phyloP scores from a whole-genome alignment of 2,888 invertebrate genomes.

The Rotaria macrura region DNA sequence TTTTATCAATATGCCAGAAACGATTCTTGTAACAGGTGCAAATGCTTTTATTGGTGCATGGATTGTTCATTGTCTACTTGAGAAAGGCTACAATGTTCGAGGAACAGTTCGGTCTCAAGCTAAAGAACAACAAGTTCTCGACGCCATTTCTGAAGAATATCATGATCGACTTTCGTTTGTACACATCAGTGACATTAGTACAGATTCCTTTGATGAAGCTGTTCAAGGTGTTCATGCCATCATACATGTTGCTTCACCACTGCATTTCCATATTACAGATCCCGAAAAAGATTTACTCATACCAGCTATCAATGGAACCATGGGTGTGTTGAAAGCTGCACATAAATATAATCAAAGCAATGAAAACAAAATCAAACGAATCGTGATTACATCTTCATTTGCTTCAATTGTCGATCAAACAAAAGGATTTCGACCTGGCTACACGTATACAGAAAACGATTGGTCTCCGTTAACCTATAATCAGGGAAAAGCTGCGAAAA shows the following conservation, averaged over 20 bases:
- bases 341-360: constrained; percentile 44
- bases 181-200: background rate
- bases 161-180: no score
- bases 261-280: constrained; percentile 39
- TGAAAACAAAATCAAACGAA: constrained; percentile 46
- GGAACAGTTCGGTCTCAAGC: constrained; percentile 49
- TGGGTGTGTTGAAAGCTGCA: constrained; percentile 50
- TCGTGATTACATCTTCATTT: constrained; percentile 54
- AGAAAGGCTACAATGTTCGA: constrained; percentile 51
- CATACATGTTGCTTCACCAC: constrained; percentile 51
- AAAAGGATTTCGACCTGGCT: background rate
- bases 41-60: constrained; percentile 52
- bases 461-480: constrained; percentile 39
- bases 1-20: no score
- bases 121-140: constrained; percentile 38
- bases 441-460: constrained; percentile 47
- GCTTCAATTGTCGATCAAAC: constrained; percentile 47
- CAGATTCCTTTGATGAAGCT: constrained; percentile 39
- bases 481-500: constrained; percentile 30
- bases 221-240: constrained; percentile 50
- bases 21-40: constrained; percentile 44
- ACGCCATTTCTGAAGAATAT: constrained; percentile 35
- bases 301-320: constrained; percentile 53
- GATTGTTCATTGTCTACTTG: constrained; percentile 51
- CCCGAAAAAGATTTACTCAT: constrained; percentile 49